phyloP scores from a whole-genome alignment of 2,113 vertebrate genomes.

The Desmodus rotundus region DNA sequence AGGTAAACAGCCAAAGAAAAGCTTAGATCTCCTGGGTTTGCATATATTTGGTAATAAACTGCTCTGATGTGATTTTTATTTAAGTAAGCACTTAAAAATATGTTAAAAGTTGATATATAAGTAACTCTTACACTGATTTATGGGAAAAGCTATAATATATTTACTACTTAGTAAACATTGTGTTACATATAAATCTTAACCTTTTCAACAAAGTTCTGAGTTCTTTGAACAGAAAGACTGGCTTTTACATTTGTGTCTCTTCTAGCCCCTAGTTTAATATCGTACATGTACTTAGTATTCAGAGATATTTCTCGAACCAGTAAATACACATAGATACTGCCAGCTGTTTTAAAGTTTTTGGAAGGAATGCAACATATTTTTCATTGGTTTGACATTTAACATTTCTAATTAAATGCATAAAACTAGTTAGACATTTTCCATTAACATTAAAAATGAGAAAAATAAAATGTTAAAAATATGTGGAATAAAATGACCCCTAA shows the following conservation, averaged over 20 bases:
- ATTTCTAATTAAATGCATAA: conserved; percentile 17
- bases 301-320: not conserved
- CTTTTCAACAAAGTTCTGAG: not conserved
- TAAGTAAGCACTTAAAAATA: not conserved
- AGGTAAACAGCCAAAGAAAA: conserved; percentile 80
- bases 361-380: not conserved
- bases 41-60: not conserved
- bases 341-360: not conserved
- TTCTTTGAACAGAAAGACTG: not conserved
- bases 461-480: not conserved
- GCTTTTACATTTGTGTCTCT: not conserved
- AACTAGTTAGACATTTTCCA: not conserved
- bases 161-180: not conserved
- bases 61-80: not conserved
- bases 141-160: not conserved
- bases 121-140: not conserved
- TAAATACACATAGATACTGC: not conserved
- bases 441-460: conserved; percentile 13
- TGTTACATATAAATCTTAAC: not conserved
- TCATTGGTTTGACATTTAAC: not conserved
- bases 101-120: not conserved
- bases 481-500: not conserved
- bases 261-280: not conserved
- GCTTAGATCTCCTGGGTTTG: not conserved
- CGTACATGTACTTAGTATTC: not conserved